Conservation (phyloP, 2,888 invertebrate species). For the Odontomyia ornata region DNA sequence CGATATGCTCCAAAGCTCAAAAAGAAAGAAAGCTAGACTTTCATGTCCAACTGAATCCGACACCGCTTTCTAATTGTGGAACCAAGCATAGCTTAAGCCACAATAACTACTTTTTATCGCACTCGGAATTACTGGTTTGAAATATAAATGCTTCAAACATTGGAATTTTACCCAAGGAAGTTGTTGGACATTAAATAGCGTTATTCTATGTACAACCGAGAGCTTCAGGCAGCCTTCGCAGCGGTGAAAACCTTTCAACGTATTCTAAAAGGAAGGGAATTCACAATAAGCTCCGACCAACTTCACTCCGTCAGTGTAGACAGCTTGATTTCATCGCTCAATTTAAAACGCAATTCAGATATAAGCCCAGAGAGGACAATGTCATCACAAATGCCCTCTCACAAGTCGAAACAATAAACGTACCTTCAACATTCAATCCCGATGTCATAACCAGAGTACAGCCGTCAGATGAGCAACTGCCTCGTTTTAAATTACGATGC, state of each 20-base stretch:
- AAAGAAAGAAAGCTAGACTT: too few relatives aligned
- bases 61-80: too few relatives aligned
- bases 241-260: constrained; percentile 55
- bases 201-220: constrained; percentile 59
- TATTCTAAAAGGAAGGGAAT: constrained; percentile 50
- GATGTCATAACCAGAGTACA: background rate
- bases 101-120: too few relatives aligned
- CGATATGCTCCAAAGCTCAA: too few relatives aligned
- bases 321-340: constrained; percentile 57
- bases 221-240: constrained; percentile 59
- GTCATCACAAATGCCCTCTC: constrained; percentile 51
- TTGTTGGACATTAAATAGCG: constrained; percentile 55
- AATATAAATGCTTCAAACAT: too few relatives aligned
- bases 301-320: constrained; percentile 56
- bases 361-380: constrained; percentile 50
- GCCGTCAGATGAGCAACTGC: background rate
- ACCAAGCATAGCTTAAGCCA: too few relatives aligned
- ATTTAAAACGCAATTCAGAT: constrained; percentile 46
- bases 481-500: background rate
- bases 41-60: too few relatives aligned
- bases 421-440: background rate
- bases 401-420: constrained; percentile 45
- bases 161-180: constrained; percentile 49
- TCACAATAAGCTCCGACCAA: constrained; percentile 50
- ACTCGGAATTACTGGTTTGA: too few relatives aligned